Conservation (phyloP, 2,797 vertebrate species). For the Neosilurus mollespiculum region DNA sequence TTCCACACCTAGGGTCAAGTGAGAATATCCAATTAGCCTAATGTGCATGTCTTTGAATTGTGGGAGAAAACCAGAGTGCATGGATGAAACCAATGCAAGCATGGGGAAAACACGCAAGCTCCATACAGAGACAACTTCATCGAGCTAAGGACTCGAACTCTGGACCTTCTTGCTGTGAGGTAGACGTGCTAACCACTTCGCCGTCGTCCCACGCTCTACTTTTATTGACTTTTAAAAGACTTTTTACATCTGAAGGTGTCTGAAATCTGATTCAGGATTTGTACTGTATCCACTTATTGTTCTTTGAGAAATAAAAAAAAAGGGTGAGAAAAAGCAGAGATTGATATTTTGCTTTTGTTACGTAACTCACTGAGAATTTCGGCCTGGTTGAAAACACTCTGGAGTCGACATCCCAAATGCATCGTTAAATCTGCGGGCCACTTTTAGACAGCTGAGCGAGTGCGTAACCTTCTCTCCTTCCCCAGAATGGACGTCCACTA, state of each 20-base stretch:
- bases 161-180: too few species aligned
- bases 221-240: background rate
- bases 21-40: too few species aligned
- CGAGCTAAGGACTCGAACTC: too few species aligned
- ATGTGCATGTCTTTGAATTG: too few species aligned
- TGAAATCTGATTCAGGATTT: too few species aligned
- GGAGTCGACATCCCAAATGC: background rate
- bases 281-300: background rate
- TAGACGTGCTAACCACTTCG: too few species aligned
- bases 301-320: background rate
- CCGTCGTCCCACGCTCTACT: background rate
- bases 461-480: background rate
- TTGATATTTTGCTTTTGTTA: background rate
- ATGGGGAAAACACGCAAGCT: too few species aligned
- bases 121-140: too few species aligned
- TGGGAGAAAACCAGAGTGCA: too few species aligned
- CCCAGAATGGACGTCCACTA: background rate
- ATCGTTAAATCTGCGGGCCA: background rate
- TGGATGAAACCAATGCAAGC: too few species aligned
- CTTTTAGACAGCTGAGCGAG: conserved; percentile 1
- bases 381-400: background rate
- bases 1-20: too few species aligned
- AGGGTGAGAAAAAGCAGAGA: background rate
- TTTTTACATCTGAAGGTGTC: too few species aligned
- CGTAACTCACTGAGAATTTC: background rate